phyloP scores from a whole-genome alignment of 2,888 invertebrate species.

The Tipula vernalis region DNA sequence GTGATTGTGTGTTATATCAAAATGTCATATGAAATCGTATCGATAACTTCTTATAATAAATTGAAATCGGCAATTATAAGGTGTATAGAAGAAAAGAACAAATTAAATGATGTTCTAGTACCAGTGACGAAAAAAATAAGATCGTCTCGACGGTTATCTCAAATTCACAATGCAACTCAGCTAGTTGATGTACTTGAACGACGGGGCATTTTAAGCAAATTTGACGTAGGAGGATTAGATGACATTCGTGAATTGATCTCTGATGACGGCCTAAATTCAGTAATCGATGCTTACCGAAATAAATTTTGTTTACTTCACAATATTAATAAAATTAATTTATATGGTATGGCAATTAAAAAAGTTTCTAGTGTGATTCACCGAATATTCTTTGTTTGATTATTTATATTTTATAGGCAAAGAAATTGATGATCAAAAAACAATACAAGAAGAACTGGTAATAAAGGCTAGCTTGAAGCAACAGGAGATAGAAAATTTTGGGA shows the following conservation, averaged over 20 bases:
- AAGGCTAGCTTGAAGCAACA: background rate
- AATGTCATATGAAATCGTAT: background rate
- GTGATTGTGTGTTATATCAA: background rate
- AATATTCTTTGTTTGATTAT: background rate
- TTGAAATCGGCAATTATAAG: background rate
- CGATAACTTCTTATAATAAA: background rate
- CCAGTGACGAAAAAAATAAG: constrained; percentile 20
- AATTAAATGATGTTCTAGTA: constrained; percentile 21
- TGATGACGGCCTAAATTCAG: background rate
- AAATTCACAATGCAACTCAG: constrained; percentile 22
- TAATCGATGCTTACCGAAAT: background rate
- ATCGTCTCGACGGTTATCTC: constrained; percentile 22
- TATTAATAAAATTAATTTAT: background rate
- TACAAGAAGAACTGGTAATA: background rate
- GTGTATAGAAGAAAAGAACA: constrained; percentile 14
- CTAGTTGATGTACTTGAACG: constrained; percentile 27
- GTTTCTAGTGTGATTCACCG: background rate
- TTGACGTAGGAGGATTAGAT: background rate
- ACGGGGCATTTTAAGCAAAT: constrained; percentile 18
- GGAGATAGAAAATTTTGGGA: background rate
- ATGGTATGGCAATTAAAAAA: background rate
- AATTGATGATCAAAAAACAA: background rate
- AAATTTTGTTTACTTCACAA: background rate
- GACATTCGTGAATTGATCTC: background rate
- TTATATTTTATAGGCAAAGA: background rate